Percentiles rank a stretch among this genome's conserved stretches.
Evolutionary conservation across 1,140 invertebrate genomes (phyloP).

Genomic region (Drosophila aff.): DNA sequence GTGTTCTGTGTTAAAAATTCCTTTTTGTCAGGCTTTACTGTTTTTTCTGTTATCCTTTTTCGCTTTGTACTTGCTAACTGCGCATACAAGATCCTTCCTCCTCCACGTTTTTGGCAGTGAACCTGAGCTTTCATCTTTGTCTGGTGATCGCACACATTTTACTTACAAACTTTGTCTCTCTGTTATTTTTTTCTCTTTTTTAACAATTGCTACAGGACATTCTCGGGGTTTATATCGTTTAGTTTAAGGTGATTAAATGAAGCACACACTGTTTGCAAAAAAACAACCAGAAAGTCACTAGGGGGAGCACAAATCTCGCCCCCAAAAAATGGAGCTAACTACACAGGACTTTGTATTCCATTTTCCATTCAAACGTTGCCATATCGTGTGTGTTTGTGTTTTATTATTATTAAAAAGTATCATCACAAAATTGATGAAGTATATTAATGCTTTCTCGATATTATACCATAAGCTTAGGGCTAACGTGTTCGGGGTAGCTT

Average conservation of each 20-base stretch:
- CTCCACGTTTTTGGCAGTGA: slow-evolving; percentile 84
- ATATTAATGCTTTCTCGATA: slow-evolving; percentile 51
- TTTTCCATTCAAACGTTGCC: slow-evolving; percentile 38
- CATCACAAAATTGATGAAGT: slow-evolving; percentile 81
- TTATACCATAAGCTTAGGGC: slow-evolving; percentile 63
- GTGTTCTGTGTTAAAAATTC: slow-evolving; percentile 26
- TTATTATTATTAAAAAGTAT: slow-evolving; percentile 53
- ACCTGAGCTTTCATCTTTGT: slow-evolving; percentile 83
- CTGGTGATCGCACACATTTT: slow-evolving; percentile 64
- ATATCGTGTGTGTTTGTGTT: slow-evolving; percentile 38
- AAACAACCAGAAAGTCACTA: slow-evolving; percentile 65
- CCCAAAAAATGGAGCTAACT: slow-evolving; percentile 43
- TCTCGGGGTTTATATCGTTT: slow-evolving; percentile 8
- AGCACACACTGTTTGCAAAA: slow-evolving; percentile 55
- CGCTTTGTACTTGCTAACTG: slow-evolving; percentile 51
- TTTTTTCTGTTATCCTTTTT: slow-evolving; percentile 22
- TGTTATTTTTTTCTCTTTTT: slow-evolving; percentile 14
- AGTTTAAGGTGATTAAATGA: slow-evolving; percentile 21
- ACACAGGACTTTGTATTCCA: slow-evolving; percentile 33
- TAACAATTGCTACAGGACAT: slow-evolving; percentile 15
- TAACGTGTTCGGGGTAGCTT: slow-evolving; percentile 54
- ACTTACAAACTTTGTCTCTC: slow-evolving; percentile 44
- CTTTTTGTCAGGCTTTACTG: slow-evolving; percentile 39
- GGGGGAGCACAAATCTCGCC: not conserved
- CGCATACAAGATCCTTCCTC: slow-evolving; percentile 59